These are phyloP conservation scores for Pseudolycoriella hygida DNA, from an alignment of 2,888 invertebrate genomes.

Conservation along the genomic window DNA sequence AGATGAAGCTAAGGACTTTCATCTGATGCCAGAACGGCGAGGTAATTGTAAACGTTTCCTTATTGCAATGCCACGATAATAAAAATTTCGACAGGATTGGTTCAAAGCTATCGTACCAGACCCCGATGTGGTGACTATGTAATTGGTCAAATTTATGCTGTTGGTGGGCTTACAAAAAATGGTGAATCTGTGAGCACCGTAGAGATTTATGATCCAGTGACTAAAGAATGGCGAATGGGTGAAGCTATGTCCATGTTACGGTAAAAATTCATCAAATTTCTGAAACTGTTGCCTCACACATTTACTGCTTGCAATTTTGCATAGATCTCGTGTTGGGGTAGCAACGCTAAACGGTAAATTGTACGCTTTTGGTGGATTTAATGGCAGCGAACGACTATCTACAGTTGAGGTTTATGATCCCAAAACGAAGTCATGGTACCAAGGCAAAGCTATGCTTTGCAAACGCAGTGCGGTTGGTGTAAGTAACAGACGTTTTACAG, in stretches of 20 bases:
- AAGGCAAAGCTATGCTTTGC: constrained; percentile 62
- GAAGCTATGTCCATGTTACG: constrained; percentile 68
- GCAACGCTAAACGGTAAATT: constrained; percentile 62
- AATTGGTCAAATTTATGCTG: constrained; percentile 68
- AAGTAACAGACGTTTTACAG: no score
- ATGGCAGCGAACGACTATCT: constrained; percentile 62
- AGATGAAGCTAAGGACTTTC: constrained; percentile 77
- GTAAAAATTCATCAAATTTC: constrained; percentile 12
- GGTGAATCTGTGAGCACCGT: constrained; percentile 73
- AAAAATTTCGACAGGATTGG: constrained; percentile 26
- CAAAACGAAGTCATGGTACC: constrained; percentile 49
- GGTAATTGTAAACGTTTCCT: constrained; percentile 13
- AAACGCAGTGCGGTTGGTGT: constrained; percentile 69
- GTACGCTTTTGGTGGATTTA: constrained; percentile 72
- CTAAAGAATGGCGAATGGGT: constrained; percentile 52
- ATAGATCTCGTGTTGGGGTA: constrained; percentile 68
- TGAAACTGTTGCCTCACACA: not conserved
- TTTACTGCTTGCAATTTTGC: no score
- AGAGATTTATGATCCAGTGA: constrained; percentile 61
- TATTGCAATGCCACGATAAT: no score
- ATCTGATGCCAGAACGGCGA: constrained; percentile 69
- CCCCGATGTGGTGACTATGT: constrained; percentile 56
- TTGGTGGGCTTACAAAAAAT: constrained; percentile 68
- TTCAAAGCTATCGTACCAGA: constrained; percentile 54
- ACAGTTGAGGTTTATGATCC: constrained; percentile 77